phyloP scores from a whole-genome alignment of 2,113 vertebrate species.

The Toxotes jaculatrix region DNA sequence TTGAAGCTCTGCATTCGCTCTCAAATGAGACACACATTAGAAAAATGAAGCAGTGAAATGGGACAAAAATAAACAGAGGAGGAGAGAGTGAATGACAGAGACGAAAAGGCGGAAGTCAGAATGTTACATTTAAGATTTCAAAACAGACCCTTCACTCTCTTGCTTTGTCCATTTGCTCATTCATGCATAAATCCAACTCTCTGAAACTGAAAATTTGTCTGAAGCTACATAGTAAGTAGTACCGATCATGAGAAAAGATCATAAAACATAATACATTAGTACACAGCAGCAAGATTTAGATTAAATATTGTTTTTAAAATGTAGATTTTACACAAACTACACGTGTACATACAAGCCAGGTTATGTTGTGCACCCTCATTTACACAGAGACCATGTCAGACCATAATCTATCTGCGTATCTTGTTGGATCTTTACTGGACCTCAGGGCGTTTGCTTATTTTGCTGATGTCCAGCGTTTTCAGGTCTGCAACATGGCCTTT shows the following conservation, averaged over 20 bases:
- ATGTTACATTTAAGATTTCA: slow-evolving; percentile 2
- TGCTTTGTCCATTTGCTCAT: slow-evolving; percentile 7
- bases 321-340: too few relatives aligned
- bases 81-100: slow-evolving; percentile 10
- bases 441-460: slow-evolving; percentile 45
- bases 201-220: background rate
- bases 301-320: background rate
- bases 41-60: background rate
- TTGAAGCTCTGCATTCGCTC: background rate
- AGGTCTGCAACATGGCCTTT: slow-evolving; percentile 51
- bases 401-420: background rate
- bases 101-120: background rate
- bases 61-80: background rate
- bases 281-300: background rate
- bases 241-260: background rate
- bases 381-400: background rate
- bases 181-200: background rate
- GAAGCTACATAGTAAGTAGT: too few relatives aligned
- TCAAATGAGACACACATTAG: background rate
- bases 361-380: background rate
- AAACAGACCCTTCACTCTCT: slow-evolving; percentile 32
- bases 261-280: background rate
- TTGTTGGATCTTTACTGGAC: slow-evolving; percentile 12
- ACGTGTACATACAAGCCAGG: background rate
- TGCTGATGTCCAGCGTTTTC: slow-evolving; percentile 62